A percentile compares a stretch with the other conserved stretches of the same genome.
Evolutionary conservation across 2,797 vertebrate genomes (phyloP).

Genomic region (Champsocephalus gunnari): DNA sequence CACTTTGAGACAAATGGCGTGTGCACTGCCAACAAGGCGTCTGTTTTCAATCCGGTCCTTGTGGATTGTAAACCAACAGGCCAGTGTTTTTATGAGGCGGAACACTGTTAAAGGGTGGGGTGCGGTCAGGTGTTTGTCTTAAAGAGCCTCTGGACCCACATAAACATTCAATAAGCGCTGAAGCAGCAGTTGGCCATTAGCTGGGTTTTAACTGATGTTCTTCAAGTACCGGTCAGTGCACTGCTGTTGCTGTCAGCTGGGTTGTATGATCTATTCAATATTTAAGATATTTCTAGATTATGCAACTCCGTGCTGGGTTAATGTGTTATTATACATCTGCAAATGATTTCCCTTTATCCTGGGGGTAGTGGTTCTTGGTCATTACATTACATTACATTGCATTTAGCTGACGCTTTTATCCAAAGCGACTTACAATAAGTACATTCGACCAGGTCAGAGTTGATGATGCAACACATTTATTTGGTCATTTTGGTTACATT

Average conservation of each 20-base stretch:
- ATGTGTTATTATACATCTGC: conserved; percentile 9
- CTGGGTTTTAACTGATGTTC: conserved; percentile 19
- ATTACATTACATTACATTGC: too few species aligned
- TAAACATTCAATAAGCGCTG: conserved; percentile 39
- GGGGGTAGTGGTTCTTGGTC: not conserved
- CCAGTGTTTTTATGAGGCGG: conserved; percentile 61
- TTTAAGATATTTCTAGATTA: conserved; percentile 9
- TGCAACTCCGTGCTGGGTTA: not conserved
- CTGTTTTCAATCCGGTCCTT: conserved; percentile 76
- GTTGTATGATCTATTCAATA: conserved; percentile 15
- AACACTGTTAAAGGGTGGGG: conserved; percentile 61
- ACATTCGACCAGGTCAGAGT: not conserved
- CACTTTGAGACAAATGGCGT: conserved; percentile 50
- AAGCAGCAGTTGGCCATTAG: conserved; percentile 43
- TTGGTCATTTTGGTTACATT: conserved; percentile 10
- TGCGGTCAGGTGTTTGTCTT: conserved; percentile 72
- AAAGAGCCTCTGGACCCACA: conserved; percentile 67
- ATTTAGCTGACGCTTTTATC: too few species aligned
- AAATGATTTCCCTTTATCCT: not conserved
- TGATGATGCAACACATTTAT: not conserved
- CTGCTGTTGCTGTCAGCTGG: conserved; percentile 19
- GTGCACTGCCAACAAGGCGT: conserved; percentile 36
- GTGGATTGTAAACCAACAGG: conserved; percentile 70
- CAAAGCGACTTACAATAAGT: too few species aligned
- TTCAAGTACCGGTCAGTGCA: not conserved